Evolutionary conservation across 2,797 vertebrate genomes (phyloP), one percentile per base, ranked within the genome.

Genomic region (Gallinago nigripennis): DNA sequence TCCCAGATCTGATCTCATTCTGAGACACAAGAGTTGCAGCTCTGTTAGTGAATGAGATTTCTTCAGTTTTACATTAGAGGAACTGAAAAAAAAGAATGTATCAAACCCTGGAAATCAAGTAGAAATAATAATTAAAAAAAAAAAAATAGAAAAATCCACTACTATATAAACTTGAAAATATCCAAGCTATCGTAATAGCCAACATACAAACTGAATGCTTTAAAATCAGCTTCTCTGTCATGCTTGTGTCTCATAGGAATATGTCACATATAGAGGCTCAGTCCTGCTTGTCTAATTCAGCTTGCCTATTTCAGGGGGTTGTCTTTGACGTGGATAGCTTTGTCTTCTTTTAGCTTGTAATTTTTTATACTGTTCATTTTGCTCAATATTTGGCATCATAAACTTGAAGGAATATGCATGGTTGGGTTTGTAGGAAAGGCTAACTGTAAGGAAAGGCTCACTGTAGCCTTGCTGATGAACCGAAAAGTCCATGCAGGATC

Each of bases 401-500:
- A 11, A 20, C 8, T 17, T 16, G 54, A 35, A 64, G 7, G 33
- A 68, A 9, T 16, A 30, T 2, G 9, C 9, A 1, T 7, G 5
- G 5, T 12, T 10, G 3, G 7, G 3, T 43, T 54, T 27, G 23
- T 9, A 4, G 12, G 12, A 6, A 33, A 31, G 11, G 15, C 56
- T 71, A 8, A 0, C 7, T 8, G 39, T 25, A 8, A 27, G 12
- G 12, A 6, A 33, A 31, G 11, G 15, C 56, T 71, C 9, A 0
- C 7, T 8, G 39, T 25, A 30, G 58, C 28, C 16, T 24, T 15
- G 19, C 21, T 24, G 28, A 5, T 2, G 16, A 4, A 5, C 8
- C 12, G 2, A 0, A 0, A 10, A 2, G 17, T 4, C 24, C 1
- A 0, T 4, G 4, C 1, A 30, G 11, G 7, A 16, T 4, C 2